phyloP scores from a whole-genome alignment of 2,113 vertebrate species.

The Turdus rufiventris region DNA sequence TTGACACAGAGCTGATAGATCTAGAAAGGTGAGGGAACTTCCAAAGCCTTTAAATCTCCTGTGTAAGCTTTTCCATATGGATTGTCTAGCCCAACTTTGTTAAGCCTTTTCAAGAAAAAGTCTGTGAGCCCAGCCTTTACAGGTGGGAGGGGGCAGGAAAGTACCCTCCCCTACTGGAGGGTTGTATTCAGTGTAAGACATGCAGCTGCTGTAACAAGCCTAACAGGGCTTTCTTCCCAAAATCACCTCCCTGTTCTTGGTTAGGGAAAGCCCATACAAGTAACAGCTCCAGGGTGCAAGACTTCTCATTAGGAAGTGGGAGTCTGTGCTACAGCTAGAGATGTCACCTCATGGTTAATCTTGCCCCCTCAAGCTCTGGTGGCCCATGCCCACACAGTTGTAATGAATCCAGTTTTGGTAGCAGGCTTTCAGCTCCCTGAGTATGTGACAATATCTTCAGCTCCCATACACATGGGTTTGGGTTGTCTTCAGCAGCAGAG shows the following conservation, averaged over 20 bases:
- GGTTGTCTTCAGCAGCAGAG: background rate
- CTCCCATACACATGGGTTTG: accelerated
- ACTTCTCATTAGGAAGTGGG: background rate
- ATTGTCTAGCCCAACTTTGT: accelerated
- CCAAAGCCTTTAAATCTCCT: background rate
- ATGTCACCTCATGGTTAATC: background rate
- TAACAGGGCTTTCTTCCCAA: background rate
- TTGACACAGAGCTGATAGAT: background rate
- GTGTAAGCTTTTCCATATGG: background rate
- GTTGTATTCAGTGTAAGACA: accelerated
- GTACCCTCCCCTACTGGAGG: background rate
- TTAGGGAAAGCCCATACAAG: background rate
- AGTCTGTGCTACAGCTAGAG: background rate
- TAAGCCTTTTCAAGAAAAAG: background rate
- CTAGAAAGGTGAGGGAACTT: background rate
- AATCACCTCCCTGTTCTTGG: background rate
- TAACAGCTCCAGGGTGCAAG: background rate
- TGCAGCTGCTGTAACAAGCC: background rate
- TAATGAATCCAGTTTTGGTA: background rate
- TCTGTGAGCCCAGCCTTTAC: background rate
- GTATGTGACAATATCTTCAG: too few relatives aligned
- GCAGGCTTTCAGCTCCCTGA: background rate
- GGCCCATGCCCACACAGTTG: background rate
- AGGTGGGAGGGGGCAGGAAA: accelerated
- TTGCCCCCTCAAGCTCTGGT: background rate